A percentile compares a stretch with the other conserved stretches of the same genome.
phyloP scores from a whole-genome alignment of 1,140 invertebrate genomes.

The Tetramorium simillimum region DNA sequence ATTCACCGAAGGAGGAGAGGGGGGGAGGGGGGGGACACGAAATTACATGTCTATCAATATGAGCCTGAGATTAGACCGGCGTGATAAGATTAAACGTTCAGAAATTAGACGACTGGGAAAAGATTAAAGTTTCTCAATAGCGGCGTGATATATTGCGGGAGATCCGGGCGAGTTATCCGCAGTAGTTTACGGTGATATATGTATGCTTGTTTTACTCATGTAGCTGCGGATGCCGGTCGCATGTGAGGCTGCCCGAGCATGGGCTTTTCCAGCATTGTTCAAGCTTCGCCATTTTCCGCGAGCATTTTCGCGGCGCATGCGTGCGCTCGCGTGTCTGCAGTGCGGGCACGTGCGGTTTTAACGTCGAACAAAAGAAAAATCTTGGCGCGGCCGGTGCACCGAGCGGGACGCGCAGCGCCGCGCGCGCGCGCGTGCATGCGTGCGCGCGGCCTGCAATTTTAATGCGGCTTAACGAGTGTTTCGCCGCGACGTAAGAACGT shows the following conservation, averaged over 20 bases:
- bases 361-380: slow-evolving; percentile 62
- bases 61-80: background rate
- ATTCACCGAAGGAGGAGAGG: too few species aligned
- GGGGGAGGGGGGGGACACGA: background rate
- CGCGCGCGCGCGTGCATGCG: slow-evolving; percentile 12
- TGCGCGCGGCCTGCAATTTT: slow-evolving; percentile 51
- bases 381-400: background rate
- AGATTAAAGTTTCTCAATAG: slow-evolving; percentile 28
- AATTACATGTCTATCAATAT: background rate
- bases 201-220: slow-evolving; percentile 48
- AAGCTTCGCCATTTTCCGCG: slow-evolving; percentile 41
- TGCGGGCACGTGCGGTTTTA: slow-evolving; percentile 69
- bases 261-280: slow-evolving; percentile 36
- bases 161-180: slow-evolving; percentile 23
- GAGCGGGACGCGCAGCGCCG: slow-evolving; percentile 1
- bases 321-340: slow-evolving; percentile 59
- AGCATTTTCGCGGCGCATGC: slow-evolving; percentile 47
- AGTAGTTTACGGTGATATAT: slow-evolving; percentile 51
- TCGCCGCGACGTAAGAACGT: background rate
- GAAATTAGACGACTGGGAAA: slow-evolving; percentile 21
- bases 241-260: slow-evolving; percentile 27
- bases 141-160: slow-evolving; percentile 12
- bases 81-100: background rate
- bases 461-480: slow-evolving; percentile 49
- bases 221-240: slow-evolving; percentile 41